Evolutionary conservation across 2,888 invertebrate genomes (phyloP).

Genomic region (Lissocephala sabroskyi): DNA sequence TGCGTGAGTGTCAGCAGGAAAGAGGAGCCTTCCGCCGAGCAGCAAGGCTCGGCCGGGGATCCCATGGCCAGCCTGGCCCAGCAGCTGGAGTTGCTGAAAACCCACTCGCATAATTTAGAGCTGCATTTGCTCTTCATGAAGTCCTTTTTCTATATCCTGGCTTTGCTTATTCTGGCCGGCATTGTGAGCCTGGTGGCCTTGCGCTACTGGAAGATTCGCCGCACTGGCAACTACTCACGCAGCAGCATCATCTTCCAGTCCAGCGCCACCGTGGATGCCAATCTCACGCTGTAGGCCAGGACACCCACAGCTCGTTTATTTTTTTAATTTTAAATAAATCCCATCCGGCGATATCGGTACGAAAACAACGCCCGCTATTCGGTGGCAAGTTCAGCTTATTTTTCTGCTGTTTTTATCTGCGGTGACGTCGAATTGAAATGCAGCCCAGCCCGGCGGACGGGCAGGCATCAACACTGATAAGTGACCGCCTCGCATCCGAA

Average conservation of each 20-base stretch:
- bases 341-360: too few species aligned
- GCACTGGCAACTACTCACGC: conserved; percentile 54
- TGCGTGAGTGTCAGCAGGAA: conserved; percentile 57
- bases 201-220: conserved; percentile 39
- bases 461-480: too few species aligned
- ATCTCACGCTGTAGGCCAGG: conserved; percentile 40
- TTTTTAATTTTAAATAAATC: too few species aligned
- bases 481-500: too few species aligned
- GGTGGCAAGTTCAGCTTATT: too few species aligned
- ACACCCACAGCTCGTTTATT: too few species aligned
- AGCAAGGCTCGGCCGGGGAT: conserved; percentile 16
- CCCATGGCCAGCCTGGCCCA: conserved; percentile 27
- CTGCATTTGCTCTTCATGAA: conserved; percentile 58
- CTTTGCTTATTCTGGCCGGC: conserved; percentile 28
- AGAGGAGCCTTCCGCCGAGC: too few species aligned
- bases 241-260: conserved; percentile 70
- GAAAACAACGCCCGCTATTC: too few species aligned
- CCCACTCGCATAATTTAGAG: conserved; percentile 58
- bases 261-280: conserved; percentile 64
- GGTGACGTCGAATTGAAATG: too few species aligned
- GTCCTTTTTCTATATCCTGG: conserved; percentile 45
- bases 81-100: conserved; percentile 49
- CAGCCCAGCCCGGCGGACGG: too few species aligned
- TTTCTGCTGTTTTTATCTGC: too few species aligned
- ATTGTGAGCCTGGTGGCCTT: conserved; percentile 27